phyloP scores from a whole-genome alignment of 1,140 invertebrate genomes.

The Eriocheir sinensis region DNA sequence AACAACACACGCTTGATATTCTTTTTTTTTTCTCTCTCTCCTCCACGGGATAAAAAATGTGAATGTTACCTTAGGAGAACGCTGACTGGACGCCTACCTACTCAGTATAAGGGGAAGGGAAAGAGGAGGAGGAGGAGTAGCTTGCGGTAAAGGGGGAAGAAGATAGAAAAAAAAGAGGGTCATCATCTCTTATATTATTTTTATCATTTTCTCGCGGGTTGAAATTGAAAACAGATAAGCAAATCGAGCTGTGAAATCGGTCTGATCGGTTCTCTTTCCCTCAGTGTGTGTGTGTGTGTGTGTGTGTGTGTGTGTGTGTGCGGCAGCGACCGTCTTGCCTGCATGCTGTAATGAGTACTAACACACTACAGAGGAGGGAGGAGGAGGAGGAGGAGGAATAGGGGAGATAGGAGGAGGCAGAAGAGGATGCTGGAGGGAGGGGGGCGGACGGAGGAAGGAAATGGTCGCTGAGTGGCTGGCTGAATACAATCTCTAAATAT shows the following conservation, averaged over 20 bases:
- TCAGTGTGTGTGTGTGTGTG: constrained; percentile 40
- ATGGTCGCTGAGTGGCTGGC: background rate
- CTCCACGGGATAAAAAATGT: background rate
- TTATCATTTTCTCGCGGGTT: background rate
- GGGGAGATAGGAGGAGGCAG: too few species aligned
- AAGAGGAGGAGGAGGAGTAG: too few species aligned
- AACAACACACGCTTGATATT: background rate
- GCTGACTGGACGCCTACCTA: too few species aligned
- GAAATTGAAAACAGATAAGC: background rate
- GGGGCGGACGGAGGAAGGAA: background rate
- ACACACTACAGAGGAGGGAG: background rate
- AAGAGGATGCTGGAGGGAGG: background rate
- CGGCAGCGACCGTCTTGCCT: background rate
- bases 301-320: constrained; percentile 17
- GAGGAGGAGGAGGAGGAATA: background rate
- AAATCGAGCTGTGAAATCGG: background rate
- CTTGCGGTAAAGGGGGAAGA: too few species aligned
- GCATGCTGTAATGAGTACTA: background rate
- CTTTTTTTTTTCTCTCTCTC: background rate
- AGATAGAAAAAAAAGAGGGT: background rate
- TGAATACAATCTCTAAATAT: constrained; percentile 17
- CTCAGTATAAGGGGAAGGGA: too few species aligned
- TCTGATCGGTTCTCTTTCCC: too few species aligned
- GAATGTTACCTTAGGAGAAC: background rate
- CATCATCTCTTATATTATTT: background rate